A percentile compares a stretch with the other conserved stretches of the same genome.
Conservation (phyloP, 2,113 vertebrate genomes). For the Monarcha castaneiventris region DNA sequence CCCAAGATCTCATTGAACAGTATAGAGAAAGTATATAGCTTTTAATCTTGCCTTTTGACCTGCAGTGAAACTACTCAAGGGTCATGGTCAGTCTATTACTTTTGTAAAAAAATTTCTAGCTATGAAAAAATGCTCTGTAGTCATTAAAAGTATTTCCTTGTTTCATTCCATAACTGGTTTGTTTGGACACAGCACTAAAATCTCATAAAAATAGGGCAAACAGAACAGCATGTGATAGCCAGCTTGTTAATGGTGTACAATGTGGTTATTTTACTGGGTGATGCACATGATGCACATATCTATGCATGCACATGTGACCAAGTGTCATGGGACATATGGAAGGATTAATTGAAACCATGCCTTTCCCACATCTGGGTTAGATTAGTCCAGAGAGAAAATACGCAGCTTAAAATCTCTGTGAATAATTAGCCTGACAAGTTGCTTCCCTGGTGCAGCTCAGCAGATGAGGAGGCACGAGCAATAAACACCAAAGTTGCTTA, state of each 20-base stretch:
- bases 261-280: background rate
- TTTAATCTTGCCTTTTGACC: background rate
- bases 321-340: slow-evolving; percentile 14
- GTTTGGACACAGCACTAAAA: background rate
- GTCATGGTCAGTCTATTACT: background rate
- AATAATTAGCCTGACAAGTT: slow-evolving; percentile 51
- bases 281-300: background rate
- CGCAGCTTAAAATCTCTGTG: slow-evolving; percentile 23
- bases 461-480: background rate
- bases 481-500: background rate
- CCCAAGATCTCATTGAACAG: background rate
- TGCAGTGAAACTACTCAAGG: background rate
- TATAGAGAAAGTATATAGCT: background rate
- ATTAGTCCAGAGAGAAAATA: slow-evolving; percentile 61
- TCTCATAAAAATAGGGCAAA: background rate
- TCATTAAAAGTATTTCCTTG: background rate
- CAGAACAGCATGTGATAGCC: background rate
- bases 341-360: slow-evolving; percentile 27
- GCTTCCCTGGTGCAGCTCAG: slow-evolving; percentile 20
- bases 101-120: background rate
- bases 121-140: background rate
- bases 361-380: slow-evolving; percentile 63
- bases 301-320: background rate
- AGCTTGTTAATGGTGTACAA: background rate
- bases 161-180: background rate